These are phyloP conservation scores for Oligia latruncula DNA, from an alignment of 2,888 invertebrate genomes.

Conservation along the genomic window DNA sequence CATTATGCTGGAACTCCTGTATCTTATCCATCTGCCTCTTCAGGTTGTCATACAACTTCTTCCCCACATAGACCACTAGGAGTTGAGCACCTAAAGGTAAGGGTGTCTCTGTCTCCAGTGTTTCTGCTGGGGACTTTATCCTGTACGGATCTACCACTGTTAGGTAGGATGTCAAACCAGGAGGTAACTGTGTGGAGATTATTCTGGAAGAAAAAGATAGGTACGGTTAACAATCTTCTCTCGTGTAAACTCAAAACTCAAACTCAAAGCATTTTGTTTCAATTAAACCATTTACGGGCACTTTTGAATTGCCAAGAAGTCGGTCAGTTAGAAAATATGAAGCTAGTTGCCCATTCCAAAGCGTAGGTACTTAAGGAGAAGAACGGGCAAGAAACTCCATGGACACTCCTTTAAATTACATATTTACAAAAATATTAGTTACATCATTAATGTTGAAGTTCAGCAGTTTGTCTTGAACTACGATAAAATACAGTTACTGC, in stretches of 20 bases:
- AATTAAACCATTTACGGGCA: too few relatives aligned
- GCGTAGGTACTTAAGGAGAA: too few relatives aligned
- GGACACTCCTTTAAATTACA: too few relatives aligned
- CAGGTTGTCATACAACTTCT: conserved; percentile 90
- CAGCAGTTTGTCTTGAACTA: background rate
- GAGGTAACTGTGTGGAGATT: conserved; percentile 94
- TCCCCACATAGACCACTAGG: conserved; percentile 93
- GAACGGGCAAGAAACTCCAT: too few relatives aligned
- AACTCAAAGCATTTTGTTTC: too few relatives aligned
- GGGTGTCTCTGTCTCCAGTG: conserved; percentile 91
- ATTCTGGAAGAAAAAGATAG: conserved; percentile 89
- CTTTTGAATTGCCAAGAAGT: too few relatives aligned
- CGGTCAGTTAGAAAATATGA: too few relatives aligned
- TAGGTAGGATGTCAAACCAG: conserved; percentile 94
- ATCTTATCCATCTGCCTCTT: conserved; percentile 79
- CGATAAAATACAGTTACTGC: background rate
- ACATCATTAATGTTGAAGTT: too few relatives aligned
- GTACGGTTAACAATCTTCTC: background rate
- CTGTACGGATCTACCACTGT: conserved; percentile 95
- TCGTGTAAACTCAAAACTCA: too few relatives aligned
- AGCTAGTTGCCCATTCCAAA: too few relatives aligned
- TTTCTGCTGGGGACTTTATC: conserved; percentile 95
- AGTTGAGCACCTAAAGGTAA: conserved; percentile 95
- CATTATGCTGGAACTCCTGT: conserved; percentile 82
- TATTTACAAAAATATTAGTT: too few relatives aligned